Conservation (phyloP, 2,888 invertebrate species). For the Eupithecia centaureata region DNA sequence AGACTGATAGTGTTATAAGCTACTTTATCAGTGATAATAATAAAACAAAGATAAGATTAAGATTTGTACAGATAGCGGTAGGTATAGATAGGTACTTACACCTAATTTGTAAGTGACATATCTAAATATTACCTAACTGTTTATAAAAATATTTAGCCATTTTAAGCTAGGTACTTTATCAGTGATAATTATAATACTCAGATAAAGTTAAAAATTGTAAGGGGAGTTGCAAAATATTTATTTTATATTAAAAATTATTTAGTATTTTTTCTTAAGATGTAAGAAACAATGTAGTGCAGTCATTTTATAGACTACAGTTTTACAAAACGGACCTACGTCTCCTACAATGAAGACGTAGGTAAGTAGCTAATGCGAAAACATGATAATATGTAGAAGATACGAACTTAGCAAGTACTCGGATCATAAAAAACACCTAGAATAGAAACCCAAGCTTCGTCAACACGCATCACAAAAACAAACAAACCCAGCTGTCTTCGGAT, state of each 20-base stretch:
- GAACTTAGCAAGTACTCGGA: neutral
- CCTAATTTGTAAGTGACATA: no score
- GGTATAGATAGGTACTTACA: no score
- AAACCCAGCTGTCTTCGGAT: constrained; percentile 56
- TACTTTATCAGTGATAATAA: neutral
- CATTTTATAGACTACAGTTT: no score
- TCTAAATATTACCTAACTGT: no score
- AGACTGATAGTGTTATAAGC: neutral
- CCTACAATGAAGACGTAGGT: no score
- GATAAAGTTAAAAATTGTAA: constrained; percentile 1
- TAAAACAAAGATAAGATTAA: constrained; percentile 4
- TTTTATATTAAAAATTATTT: neutral
- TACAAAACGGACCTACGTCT: neutral
- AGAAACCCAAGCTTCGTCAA: constrained; percentile 12
- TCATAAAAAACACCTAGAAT: neutral
- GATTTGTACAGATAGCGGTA: no score
- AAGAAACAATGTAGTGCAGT: neutral
- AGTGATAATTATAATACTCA: neutral
- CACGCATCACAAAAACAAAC: constrained; percentile 31
- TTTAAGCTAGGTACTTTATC: no score
- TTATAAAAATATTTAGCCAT: no score
- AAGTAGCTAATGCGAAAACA: neutral
- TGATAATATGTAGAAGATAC: neutral
- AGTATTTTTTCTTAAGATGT: neutral
- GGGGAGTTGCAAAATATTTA: constrained; percentile 8